Percentiles rank a stretch among this genome's conserved stretches.
These are phyloP conservation scores for Panthera uncia DNA, from an alignment of 2,113 vertebrate genomes.

Conservation along the genomic window DNA sequence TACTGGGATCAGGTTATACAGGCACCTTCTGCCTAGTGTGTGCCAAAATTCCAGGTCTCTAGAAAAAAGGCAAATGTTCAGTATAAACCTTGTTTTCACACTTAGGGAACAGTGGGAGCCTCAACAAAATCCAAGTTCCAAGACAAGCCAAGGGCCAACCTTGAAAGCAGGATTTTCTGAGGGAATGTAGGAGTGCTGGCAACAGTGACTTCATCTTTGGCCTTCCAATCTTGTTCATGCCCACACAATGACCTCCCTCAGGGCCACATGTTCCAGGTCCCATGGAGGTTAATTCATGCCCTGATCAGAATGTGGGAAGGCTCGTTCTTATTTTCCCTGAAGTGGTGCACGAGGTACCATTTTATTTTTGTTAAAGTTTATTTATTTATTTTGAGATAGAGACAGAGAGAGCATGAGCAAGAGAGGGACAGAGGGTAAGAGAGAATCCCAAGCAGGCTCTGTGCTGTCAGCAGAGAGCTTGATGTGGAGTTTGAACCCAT, in stretches of 20 bases:
- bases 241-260: neutral
- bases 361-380: too few relatives aligned
- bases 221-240: neutral
- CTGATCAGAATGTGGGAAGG: neutral
- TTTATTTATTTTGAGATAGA: too few relatives aligned
- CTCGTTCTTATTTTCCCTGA: neutral
- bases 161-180: neutral
- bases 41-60: neutral
- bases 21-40: neutral
- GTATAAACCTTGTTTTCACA: neutral
- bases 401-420: too few relatives aligned
- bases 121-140: neutral
- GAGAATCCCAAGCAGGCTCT: too few relatives aligned
- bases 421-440: too few relatives aligned
- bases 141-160: neutral
- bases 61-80: neutral
- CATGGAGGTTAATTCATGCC: neutral
- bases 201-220: neutral
- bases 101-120: neutral
- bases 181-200: neutral
- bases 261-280: neutral
- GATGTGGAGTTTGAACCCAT: too few relatives aligned
- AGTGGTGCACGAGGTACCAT: neutral
- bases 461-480: too few relatives aligned
- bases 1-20: neutral